phyloP scores from a whole-genome alignment of 2,888 invertebrate species.

The Stenichneumon culpator region DNA sequence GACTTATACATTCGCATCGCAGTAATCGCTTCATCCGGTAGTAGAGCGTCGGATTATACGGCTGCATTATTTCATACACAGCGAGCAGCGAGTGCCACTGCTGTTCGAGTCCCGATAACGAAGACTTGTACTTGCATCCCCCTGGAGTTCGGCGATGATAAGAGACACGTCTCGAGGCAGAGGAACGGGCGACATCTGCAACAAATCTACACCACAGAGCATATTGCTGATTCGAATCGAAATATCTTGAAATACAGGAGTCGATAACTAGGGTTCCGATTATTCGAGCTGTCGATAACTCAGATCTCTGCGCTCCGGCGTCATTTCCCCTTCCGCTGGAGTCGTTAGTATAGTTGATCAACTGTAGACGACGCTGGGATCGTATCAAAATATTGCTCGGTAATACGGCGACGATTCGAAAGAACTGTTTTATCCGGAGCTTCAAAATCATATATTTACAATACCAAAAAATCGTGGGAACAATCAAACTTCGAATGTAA shows the following conservation, averaged over 20 bases:
- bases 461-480: too few species aligned
- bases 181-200: conserved; percentile 8
- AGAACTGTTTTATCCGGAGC: conserved; percentile 1
- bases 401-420: not conserved
- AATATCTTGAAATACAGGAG: conserved; percentile 1
- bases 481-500: not conserved
- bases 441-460: not conserved
- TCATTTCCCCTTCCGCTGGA: not conserved
- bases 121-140: conserved; percentile 9
- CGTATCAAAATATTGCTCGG: not conserved
- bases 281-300: not conserved
- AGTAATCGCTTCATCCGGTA: conserved; percentile 59
- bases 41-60: conserved; percentile 41
- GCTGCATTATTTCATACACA: not conserved
- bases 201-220: not conserved
- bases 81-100: conserved; percentile 9
- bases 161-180: not conserved
- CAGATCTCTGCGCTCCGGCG: not conserved
- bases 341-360: not conserved
- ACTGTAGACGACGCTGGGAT: not conserved
- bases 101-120: conserved; percentile 3
- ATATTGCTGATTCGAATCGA: not conserved
- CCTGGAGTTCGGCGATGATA: not conserved
- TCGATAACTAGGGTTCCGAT: not conserved
- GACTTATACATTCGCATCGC: conserved; percentile 30